phyloP scores from a whole-genome alignment of 2,888 invertebrate genomes.

The Gastracanthus pulcherrimus region DNA sequence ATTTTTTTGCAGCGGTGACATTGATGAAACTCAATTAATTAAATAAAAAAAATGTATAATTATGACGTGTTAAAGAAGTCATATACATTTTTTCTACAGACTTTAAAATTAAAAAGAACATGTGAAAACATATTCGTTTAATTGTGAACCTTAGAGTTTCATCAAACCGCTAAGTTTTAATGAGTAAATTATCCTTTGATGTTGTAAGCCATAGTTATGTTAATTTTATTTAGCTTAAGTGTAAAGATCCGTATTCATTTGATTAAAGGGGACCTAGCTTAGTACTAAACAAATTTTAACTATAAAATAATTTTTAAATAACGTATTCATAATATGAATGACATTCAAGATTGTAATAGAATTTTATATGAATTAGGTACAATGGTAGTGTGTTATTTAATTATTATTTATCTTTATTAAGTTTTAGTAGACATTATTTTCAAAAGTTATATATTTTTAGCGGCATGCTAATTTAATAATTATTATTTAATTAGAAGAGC shows the following conservation, averaged over 20 bases:
- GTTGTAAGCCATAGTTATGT: neutral
- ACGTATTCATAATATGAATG: too few species aligned
- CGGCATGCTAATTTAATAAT: slow-evolving; percentile 9
- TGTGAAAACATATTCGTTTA: too few species aligned
- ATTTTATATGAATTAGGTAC: neutral
- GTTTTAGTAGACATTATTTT: neutral
- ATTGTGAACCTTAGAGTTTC: neutral
- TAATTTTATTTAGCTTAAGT: neutral
- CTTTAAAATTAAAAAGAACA: too few species aligned
- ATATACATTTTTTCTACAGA: too few species aligned
- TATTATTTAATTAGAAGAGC: neutral
- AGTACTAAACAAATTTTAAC: too few species aligned
- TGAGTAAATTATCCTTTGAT: neutral
- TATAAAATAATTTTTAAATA: too few species aligned
- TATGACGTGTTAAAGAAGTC: too few species aligned
- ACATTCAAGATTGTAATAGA: neutral
- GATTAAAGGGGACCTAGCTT: too few species aligned
- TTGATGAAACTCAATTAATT: too few species aligned
- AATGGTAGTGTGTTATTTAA: too few species aligned
- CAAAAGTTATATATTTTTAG: neutral
- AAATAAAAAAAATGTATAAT: neutral
- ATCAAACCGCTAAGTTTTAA: neutral
- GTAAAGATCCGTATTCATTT: too few species aligned
- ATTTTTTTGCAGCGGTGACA: too few species aligned
- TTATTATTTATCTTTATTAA: neutral